Evolutionary conservation across 2,797 vertebrate species (phyloP).

Genomic region (Champsocephalus esox): DNA sequence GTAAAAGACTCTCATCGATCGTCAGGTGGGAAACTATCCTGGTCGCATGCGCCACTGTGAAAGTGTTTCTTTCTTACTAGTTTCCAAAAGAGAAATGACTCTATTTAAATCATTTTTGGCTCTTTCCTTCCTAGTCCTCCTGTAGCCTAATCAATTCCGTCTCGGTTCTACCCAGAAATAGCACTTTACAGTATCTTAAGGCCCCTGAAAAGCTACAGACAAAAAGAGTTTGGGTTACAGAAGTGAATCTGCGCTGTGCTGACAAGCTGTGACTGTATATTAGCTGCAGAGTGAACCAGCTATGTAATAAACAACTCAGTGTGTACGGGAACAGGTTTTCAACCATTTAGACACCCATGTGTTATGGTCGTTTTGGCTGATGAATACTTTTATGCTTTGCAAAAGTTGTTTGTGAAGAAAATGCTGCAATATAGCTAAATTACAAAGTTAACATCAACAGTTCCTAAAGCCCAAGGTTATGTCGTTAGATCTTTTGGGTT

Average conservation of each 20-base stretch:
- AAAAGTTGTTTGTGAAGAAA: not conserved
- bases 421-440: no score
- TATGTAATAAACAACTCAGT: no score
- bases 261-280: slow-evolving; percentile 16
- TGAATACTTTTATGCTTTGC: not conserved
- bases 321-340: not conserved
- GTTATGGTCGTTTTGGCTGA: slow-evolving; percentile 1
- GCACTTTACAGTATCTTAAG: slow-evolving; percentile 6
- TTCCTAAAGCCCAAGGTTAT: not conserved
- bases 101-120: slow-evolving; percentile 6
- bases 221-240: slow-evolving; percentile 23
- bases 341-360: not conserved
- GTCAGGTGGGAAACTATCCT: slow-evolving; percentile 43
- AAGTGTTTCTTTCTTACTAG: slow-evolving; percentile 34
- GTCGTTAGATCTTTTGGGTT: not conserved
- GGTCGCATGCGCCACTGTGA: slow-evolving; percentile 16
- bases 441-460: not conserved
- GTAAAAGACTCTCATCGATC: slow-evolving; percentile 65
- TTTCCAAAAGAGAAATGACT: slow-evolving; percentile 46
- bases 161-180: slow-evolving; percentile 32
- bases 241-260: slow-evolving; percentile 15
- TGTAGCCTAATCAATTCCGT: slow-evolving; percentile 47
- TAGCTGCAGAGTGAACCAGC: slow-evolving; percentile 11
- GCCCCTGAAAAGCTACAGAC: slow-evolving; percentile 23
- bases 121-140: slow-evolving; percentile 30